A percentile compares a stretch with the other conserved stretches of the same genome.
phyloP scores from a whole-genome alignment of 2,113 vertebrate genomes.

The Oncorhynchus mykiss region DNA sequence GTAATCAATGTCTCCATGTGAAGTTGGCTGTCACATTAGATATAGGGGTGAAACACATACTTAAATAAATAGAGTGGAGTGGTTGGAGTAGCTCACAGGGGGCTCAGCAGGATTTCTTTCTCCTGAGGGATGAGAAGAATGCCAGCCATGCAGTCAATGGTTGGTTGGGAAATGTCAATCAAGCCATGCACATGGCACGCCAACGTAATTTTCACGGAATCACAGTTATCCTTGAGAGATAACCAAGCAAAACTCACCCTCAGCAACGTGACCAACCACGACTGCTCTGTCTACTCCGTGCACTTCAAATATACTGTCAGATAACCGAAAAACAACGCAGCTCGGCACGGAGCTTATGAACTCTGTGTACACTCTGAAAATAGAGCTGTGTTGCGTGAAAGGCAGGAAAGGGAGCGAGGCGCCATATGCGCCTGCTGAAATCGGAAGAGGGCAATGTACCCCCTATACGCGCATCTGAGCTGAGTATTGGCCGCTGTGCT shows the following conservation, averaged over 20 bases:
- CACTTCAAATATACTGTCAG: background rate
- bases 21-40: slow-evolving; percentile 58
- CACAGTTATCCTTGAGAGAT: background rate
- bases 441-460: slow-evolving; percentile 58
- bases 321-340: slow-evolving; percentile 6
- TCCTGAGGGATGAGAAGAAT: slow-evolving; percentile 40
- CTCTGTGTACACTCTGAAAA: slow-evolving; percentile 51
- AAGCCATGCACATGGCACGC: background rate
- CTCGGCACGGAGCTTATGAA: slow-evolving; percentile 27
- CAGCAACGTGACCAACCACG: background rate
- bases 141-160: slow-evolving; percentile 5
- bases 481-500: slow-evolving; percentile 64
- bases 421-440: slow-evolving; percentile 70
- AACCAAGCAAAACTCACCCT: slow-evolving; percentile 14
- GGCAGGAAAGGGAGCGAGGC: slow-evolving; percentile 37
- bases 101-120: slow-evolving; percentile 34
- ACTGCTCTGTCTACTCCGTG: no score
- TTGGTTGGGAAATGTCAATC: slow-evolving; percentile 29
- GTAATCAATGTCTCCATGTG: slow-evolving; percentile 61
- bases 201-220: slow-evolving; percentile 8
- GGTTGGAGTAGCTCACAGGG: slow-evolving; percentile 24
- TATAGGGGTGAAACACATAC: slow-evolving; percentile 36
- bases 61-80: slow-evolving; percentile 53
- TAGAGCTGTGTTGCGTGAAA: slow-evolving; percentile 49
- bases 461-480: slow-evolving; percentile 68